These are phyloP conservation scores for Yponomeuta cagnagella DNA, from an alignment of 2,888 invertebrate species.

Conservation along the genomic window DNA sequence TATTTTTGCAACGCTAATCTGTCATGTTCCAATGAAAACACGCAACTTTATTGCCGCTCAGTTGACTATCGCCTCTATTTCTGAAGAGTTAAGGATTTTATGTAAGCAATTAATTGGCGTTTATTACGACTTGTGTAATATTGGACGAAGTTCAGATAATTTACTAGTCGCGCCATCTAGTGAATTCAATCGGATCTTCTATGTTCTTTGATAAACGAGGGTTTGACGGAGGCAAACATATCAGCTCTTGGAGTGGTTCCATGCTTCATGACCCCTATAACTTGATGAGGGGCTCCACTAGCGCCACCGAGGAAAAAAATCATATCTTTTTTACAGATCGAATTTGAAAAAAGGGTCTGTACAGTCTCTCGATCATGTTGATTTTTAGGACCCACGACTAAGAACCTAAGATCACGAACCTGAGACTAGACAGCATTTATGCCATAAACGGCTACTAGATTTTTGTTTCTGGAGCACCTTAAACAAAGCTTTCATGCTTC, in stretches of 20 bases:
- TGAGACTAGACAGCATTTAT: too few relatives aligned
- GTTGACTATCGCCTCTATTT: neutral
- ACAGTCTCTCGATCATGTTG: too few relatives aligned
- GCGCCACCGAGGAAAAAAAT: too few relatives aligned
- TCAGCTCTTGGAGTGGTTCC: neutral
- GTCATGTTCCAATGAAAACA: neutral
- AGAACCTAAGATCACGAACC: too few relatives aligned
- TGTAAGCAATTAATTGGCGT: neutral
- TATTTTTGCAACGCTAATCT: slow-evolving; percentile 39
- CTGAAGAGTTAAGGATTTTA: neutral
- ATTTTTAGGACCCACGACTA: too few relatives aligned
- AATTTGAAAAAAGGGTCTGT: too few relatives aligned
- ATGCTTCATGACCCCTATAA: too few relatives aligned
- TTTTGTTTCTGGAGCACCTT: too few relatives aligned
- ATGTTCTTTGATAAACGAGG: neutral
- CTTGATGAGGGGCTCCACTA: too few relatives aligned
- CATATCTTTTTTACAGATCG: too few relatives aligned
- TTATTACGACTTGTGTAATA: neutral
- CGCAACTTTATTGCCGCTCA: neutral
- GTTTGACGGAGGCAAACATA: neutral
- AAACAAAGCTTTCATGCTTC: too few relatives aligned
- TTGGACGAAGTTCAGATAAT: neutral
- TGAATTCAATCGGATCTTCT: neutral
- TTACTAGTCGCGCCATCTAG: neutral
- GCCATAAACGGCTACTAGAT: too few relatives aligned